These are phyloP conservation scores for Elachura formosa DNA, from an alignment of 2,113 vertebrate genomes.

Conservation along the genomic window DNA sequence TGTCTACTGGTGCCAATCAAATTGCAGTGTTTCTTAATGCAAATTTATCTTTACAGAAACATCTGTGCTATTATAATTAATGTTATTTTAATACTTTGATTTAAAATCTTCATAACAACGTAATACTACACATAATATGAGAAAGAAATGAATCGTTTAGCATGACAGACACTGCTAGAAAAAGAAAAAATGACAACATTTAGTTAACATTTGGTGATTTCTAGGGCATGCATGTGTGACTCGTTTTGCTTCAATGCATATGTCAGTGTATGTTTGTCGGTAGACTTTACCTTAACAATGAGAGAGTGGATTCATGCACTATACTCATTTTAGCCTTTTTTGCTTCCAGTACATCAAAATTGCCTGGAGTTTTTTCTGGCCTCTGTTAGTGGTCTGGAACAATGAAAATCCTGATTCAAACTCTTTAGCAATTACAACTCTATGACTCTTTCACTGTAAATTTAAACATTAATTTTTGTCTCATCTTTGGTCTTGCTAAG, in stretches of 20 bases:
- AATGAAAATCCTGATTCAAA: not conserved
- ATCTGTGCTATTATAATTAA: conserved; percentile 38
- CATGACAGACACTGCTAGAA: not conserved
- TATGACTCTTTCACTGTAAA: not conserved
- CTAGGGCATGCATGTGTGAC: not conserved
- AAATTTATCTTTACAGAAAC: conserved; percentile 33
- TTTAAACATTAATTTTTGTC: not conserved
- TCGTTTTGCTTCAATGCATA: not conserved
- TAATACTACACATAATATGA: not conserved
- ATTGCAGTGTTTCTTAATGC: not conserved
- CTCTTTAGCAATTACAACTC: not conserved
- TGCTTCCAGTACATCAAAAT: not conserved
- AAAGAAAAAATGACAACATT: not conserved
- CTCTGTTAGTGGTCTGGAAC: not conserved
- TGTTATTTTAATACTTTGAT: conserved; percentile 22
- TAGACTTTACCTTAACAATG: not conserved
- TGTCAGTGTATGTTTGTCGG: not conserved
- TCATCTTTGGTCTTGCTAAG: not conserved
- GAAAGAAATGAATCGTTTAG: conserved; percentile 23
- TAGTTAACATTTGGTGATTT: not conserved
- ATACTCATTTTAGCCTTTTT: not conserved
- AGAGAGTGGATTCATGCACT: not conserved
- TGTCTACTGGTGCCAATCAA: not conserved
- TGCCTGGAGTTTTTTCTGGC: not conserved
- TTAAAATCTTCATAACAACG: not conserved